Conservation (phyloP, 2,113 vertebrate species). For the Rhombomys opimus region DNA sequence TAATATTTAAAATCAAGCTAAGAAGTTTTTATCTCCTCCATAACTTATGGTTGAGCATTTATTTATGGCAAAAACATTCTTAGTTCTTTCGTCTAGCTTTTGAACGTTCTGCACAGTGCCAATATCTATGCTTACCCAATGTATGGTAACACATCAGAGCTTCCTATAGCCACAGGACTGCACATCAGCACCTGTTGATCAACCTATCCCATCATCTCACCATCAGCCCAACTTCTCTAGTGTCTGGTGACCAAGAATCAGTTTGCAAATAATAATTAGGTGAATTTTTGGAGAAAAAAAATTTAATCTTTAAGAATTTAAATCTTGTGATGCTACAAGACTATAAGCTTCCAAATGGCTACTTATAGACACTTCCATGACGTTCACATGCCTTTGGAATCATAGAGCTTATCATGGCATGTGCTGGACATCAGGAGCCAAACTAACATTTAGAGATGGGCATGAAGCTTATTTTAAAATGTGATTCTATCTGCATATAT, state of each 20-base stretch:
- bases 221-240: neutral
- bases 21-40: neutral
- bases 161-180: neutral
- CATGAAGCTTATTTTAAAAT: neutral
- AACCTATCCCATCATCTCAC: neutral
- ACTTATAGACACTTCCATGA: neutral
- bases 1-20: neutral
- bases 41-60: neutral
- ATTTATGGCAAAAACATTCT: neutral
- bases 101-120: neutral
- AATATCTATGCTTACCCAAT: neutral
- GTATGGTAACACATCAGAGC: neutral
- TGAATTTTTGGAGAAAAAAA: neutral
- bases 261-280: neutral
- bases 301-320: neutral
- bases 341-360: neutral
- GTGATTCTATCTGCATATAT: neutral
- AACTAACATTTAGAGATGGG: neutral
- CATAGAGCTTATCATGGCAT: neutral
- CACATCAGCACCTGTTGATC: neutral
- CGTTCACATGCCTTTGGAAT: neutral
- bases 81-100: neutral
- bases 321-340: neutral
- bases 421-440: neutral
- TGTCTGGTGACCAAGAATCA: neutral